phyloP scores from a whole-genome alignment of 92 coral and sea anemone genomes.

The Blastomussa wellsi region DNA sequence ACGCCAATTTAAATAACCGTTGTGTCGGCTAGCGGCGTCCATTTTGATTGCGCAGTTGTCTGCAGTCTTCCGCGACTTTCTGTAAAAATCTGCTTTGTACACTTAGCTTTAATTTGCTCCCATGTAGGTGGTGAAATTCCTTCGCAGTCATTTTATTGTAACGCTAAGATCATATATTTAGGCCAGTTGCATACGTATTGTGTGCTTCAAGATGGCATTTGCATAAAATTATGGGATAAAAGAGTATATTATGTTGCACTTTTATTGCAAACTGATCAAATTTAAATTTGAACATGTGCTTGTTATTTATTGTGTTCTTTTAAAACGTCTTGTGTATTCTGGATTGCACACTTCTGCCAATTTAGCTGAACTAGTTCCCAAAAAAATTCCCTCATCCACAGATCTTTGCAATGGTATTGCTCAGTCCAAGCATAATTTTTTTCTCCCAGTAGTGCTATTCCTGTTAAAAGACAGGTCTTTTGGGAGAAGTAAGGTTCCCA shows the following conservation, averaged over 20 bases:
- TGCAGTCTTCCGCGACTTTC: neutral
- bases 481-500: no score
- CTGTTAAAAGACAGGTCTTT: no score
- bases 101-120: neutral
- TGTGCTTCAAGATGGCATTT: neutral
- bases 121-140: neutral
- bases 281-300: neutral
- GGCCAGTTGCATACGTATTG: neutral
- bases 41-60: conserved; percentile 13
- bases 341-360: neutral
- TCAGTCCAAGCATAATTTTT: no score
- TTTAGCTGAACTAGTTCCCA: no score
- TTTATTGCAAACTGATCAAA: conserved; percentile 9
- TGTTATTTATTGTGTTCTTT: neutral
- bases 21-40: conserved; percentile 13
- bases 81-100: neutral
- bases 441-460: no score
- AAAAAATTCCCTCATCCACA: no score
- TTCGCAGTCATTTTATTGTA: neutral
- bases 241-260: no score
- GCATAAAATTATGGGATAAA: neutral
- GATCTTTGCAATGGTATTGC: no score
- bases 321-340: neutral
- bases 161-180: neutral
- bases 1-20: conserved; percentile 34